Conservation (phyloP, 2,797 vertebrate species). For the Acanthurus leucopareius region DNA sequence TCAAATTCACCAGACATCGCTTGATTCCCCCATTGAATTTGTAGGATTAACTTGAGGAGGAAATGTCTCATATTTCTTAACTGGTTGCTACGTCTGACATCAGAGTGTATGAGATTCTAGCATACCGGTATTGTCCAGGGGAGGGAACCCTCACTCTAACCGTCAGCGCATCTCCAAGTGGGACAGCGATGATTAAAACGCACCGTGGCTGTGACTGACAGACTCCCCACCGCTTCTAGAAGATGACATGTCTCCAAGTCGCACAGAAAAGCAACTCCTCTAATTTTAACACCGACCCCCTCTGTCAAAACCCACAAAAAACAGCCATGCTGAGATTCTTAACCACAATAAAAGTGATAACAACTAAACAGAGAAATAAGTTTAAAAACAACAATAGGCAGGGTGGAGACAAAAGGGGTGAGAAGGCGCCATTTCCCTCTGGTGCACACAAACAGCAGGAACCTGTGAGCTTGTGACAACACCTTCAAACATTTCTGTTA, state of each 20-base stretch:
- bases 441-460: constrained; percentile 83
- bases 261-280: constrained; percentile 81
- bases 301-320: constrained; percentile 80
- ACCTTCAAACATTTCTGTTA: constrained; percentile 87
- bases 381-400: constrained; percentile 81
- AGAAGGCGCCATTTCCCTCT: constrained; percentile 82
- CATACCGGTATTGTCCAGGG: constrained; percentile 85
- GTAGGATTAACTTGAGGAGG: constrained; percentile 81
- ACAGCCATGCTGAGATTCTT: constrained; percentile 78
- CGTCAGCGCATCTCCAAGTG: constrained; percentile 84
- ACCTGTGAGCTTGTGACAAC: constrained; percentile 86
- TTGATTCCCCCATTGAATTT: constrained; percentile 83
- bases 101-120: constrained; percentile 77
- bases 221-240: constrained; percentile 82
- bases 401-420: constrained; percentile 80
- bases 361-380: constrained; percentile 84
- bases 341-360: constrained; percentile 83
- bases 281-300: constrained; percentile 85
- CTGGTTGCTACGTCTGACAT: constrained; percentile 82
- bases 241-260: constrained; percentile 84
- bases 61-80: constrained; percentile 82
- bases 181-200: constrained; percentile 88
- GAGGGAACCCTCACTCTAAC: constrained; percentile 86
- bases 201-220: constrained; percentile 85
- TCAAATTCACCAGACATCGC: constrained; percentile 79